A percentile compares a stretch with the other conserved stretches of the same genome.
phyloP scores from a whole-genome alignment of 1,140 invertebrate species.

The Macrotrachela quadricornifera region DNA sequence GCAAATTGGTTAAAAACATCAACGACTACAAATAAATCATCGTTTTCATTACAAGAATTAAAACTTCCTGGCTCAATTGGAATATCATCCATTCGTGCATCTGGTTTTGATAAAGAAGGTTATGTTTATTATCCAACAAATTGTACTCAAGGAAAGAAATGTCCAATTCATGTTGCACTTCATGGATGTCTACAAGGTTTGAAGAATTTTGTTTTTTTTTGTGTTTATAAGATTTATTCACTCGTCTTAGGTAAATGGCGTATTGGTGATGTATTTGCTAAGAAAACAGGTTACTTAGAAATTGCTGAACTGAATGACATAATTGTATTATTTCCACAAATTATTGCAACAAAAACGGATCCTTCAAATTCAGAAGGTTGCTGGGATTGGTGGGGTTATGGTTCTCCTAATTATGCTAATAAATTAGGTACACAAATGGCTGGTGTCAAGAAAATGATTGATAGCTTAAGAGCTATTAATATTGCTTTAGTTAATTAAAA shows the following conservation, averaged over 20 bases:
- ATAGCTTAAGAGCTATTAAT: background rate
- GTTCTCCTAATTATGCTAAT: conserved; percentile 12
- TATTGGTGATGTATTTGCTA: conserved; percentile 22
- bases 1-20: background rate
- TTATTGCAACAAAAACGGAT: conserved; percentile 7
- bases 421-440: conserved; percentile 4
- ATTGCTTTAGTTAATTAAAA: too few species aligned
- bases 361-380: conserved; percentile 22
- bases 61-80: too few species aligned
- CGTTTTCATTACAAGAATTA: too few species aligned
- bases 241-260: background rate
- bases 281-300: conserved; percentile 26
- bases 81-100: too few species aligned
- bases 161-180: conserved; percentile 28
- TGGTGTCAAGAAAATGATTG: conserved; percentile 5
- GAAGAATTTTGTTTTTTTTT: conserved; percentile 11
- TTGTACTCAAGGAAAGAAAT: conserved; percentile 15
- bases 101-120: conserved; percentile 9
- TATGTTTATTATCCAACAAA: conserved; percentile 23
- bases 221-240: too few species aligned
- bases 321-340: conserved; percentile 31
- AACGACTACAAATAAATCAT: too few species aligned
- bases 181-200: conserved; percentile 27
- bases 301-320: conserved; percentile 30
- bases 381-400: conserved; percentile 31